Conservation (phyloP, 1,140 invertebrate genomes). For the Drosophila asahinai region DNA sequence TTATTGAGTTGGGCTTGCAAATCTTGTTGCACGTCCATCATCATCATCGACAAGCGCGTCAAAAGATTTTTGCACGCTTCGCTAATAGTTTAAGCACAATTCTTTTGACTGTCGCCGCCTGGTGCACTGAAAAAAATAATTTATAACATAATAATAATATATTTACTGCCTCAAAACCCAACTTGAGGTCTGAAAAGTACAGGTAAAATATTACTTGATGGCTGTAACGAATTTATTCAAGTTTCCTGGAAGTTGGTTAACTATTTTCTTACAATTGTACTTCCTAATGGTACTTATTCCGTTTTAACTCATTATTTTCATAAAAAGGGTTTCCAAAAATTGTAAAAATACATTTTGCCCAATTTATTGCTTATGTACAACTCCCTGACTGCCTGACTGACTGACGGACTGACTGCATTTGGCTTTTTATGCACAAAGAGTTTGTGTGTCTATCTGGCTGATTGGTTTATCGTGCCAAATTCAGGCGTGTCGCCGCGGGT, state of each 20-base stretch:
- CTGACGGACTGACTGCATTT: slow-evolving; percentile 52
- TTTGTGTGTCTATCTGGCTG: slow-evolving; percentile 51
- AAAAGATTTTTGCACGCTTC: slow-evolving; percentile 57
- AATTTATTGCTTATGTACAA: slow-evolving; percentile 17
- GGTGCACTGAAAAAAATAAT: slow-evolving; percentile 7
- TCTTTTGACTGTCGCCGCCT: slow-evolving; percentile 63
- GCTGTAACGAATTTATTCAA: neutral
- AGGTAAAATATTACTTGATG: neutral
- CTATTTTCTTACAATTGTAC: too few species aligned
- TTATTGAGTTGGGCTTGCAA: slow-evolving; percentile 23
- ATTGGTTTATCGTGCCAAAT: slow-evolving; percentile 82
- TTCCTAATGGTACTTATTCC: neutral
- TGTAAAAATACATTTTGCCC: neutral
- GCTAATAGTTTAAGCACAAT: slow-evolving; percentile 51
- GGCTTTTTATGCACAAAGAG: slow-evolving; percentile 37
- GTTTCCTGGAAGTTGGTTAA: neutral
- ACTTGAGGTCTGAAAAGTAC: neutral
- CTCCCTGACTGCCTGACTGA: slow-evolving; percentile 1
- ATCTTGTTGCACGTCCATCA: slow-evolving; percentile 50
- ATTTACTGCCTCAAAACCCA: too few species aligned
- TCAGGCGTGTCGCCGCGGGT: slow-evolving; percentile 77
- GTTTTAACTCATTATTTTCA: too few species aligned
- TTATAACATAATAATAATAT: neutral
- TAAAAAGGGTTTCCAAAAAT: neutral
- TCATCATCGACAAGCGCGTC: slow-evolving; percentile 48